Base-by-base conservation (phyloP, 2,113 vertebrate genomes). In the Dasyurus viverrinus region DNA sequence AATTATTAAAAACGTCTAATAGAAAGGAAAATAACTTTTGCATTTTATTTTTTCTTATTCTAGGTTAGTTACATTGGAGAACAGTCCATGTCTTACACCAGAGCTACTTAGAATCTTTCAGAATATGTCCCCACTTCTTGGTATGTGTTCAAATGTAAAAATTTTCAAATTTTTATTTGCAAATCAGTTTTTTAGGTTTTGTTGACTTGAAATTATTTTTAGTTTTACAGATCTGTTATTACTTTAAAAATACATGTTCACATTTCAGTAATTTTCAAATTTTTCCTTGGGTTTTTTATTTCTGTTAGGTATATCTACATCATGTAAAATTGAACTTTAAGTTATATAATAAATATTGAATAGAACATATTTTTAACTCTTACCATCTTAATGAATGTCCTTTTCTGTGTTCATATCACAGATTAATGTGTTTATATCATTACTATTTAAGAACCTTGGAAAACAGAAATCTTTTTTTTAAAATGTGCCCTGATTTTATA, bases 31-130 rank as follows among this genome's bases (percentile, higher is more conserved):
- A 12, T 94, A 23, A 93, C 54, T 48, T 95, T 52, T 95, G 97
- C 27, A 68, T 89, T 53, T 97, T 92, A 0, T 55, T 92, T 94
- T 53, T 91, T 92, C 30, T 36, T 0, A 93, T 97, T 36, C 25
- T 98, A 99, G 99, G 99, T 99, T 99, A 98, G 99, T 99, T 97
- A 99, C 99, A 0, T 97, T 99, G 98, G 99, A 99, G 98, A 99
- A 99, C 97, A 99, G 99, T 95, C 99, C 99, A 9, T 99, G 98
- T 96, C 98, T 99, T 97, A 99, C 99, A 90, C 99, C 99, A 2
- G 99, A 99, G 96, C 98, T 99, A 91, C 99, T 99, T 96, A 98
- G 99, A 98, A 98, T 99, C 98, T 99, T 99, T 99, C 99, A 99
- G 97, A 99, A 99, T 97, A 99, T 99, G 99, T 99, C 99, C 50